These are phyloP conservation scores for Atta cephalotes DNA, from an alignment of 1,140 invertebrate species.

Conservation along the genomic window DNA sequence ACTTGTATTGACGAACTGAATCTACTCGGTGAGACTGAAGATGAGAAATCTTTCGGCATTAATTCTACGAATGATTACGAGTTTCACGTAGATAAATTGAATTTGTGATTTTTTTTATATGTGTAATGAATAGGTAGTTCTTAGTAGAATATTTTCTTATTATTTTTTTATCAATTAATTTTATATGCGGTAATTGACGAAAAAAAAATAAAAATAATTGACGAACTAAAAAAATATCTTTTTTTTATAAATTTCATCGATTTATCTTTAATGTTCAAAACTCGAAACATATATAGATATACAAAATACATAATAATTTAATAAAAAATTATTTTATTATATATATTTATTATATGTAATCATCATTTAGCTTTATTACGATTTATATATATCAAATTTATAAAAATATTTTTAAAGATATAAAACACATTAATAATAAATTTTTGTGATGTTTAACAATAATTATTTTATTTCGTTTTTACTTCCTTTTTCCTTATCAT, in stretches of 20 bases:
- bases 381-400: not conserved
- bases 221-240: slow-evolving; percentile 2
- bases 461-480: not conserved
- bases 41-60: slow-evolving; percentile 47
- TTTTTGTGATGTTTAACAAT: not conserved
- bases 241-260: slow-evolving; percentile 7
- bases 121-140: not conserved
- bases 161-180: slow-evolving; percentile 45
- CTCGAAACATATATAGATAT: not conserved
- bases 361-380: not conserved
- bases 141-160: not conserved
- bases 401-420: not conserved
- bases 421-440: slow-evolving; percentile 2
- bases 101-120: slow-evolving; percentile 72
- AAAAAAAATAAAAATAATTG: too few relatives aligned
- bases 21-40: slow-evolving; percentile 75
- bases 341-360: not conserved
- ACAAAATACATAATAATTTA: not conserved
- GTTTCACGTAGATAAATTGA: slow-evolving; percentile 77
- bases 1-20: slow-evolving; percentile 79
- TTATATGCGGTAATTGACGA: slow-evolving; percentile 1
- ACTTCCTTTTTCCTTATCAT: not conserved
- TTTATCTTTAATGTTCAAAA: not conserved
- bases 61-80: slow-evolving; percentile 43
- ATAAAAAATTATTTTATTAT: slow-evolving; percentile 7